Conservation (phyloP, 2,797 vertebrate genomes). For the Argyrosomus regius region DNA sequence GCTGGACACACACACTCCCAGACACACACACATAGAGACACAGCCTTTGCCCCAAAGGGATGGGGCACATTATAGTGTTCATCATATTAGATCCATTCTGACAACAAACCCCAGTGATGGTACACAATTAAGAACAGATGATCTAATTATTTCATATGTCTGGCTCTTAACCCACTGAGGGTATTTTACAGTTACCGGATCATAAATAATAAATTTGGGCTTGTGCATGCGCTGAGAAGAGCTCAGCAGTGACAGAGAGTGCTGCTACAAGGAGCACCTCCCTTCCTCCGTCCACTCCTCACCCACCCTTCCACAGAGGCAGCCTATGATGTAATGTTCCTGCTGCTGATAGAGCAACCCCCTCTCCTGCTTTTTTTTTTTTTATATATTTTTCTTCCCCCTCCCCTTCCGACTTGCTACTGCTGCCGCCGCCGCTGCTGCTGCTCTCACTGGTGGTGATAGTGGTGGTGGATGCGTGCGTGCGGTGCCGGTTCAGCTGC, state of each 20-base stretch:
- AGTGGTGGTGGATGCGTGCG: slow-evolving; percentile 77
- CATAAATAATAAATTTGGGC: slow-evolving; percentile 77
- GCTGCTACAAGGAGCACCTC: slow-evolving; percentile 79
- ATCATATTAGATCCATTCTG: slow-evolving; percentile 62
- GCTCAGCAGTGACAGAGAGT: slow-evolving; percentile 72
- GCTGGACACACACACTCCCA: slow-evolving; percentile 15
- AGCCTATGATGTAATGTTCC: slow-evolving; percentile 89
- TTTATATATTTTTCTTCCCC: slow-evolving; percentile 56
- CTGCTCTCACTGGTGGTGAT: slow-evolving; percentile 74
- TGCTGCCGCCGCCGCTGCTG: slow-evolving; percentile 70
- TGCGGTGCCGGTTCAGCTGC: slow-evolving; percentile 80
- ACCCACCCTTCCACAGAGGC: slow-evolving; percentile 80
- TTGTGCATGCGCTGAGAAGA: slow-evolving; percentile 51
- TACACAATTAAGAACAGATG: slow-evolving; percentile 57
- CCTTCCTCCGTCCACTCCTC: slow-evolving; percentile 79
- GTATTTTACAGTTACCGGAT: slow-evolving; percentile 67
- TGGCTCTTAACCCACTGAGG: slow-evolving; percentile 54
- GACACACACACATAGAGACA: slow-evolving; percentile 19
- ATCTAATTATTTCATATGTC: slow-evolving; percentile 68
- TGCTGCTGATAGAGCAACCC: slow-evolving; percentile 86
- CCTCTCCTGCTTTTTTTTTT: slow-evolving; percentile 73
- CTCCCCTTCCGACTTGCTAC: slow-evolving; percentile 76
- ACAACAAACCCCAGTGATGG: slow-evolving; percentile 58
- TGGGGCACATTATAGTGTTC: slow-evolving; percentile 49
- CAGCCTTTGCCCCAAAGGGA: slow-evolving; percentile 56